Evolutionary conservation across 1,140 invertebrate species (phyloP).

Genomic region (Papilio polyxenes): DNA sequence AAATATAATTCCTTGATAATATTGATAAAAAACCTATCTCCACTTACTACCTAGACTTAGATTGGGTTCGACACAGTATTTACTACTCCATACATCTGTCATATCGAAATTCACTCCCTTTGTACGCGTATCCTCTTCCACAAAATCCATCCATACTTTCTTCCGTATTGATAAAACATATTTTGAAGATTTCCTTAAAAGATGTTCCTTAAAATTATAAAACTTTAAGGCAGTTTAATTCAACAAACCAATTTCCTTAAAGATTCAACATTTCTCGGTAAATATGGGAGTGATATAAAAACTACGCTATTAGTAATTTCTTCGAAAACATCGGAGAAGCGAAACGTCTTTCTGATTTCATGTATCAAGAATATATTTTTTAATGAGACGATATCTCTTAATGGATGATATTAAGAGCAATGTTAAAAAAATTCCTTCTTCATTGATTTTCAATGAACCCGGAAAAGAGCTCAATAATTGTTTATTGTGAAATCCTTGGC

Average conservation of each 20-base stretch:
- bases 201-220: no score
- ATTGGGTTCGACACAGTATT: no score
- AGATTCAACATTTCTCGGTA: not conserved
- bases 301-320: not conserved
- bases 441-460: constrained; percentile 25
- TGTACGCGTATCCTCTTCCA: no score
- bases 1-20: no score
- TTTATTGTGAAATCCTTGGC: not conserved
- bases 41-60: no score
- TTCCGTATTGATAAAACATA: no score
- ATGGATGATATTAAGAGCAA: not conserved
- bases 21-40: no score
- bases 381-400: not conserved
- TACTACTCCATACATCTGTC: no score
- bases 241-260: not conserved
- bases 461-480: not conserved
- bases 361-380: not conserved
- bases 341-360: not conserved
- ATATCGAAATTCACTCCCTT: no score
- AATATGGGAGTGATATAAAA: not conserved
- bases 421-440: constrained; percentile 12
- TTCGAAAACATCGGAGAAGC: not conserved
- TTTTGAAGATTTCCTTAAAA: no score
- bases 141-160: no score
- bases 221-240: not conserved